phyloP scores from a whole-genome alignment of 2,113 vertebrate species.

The Tricholaema leucomelas region DNA sequence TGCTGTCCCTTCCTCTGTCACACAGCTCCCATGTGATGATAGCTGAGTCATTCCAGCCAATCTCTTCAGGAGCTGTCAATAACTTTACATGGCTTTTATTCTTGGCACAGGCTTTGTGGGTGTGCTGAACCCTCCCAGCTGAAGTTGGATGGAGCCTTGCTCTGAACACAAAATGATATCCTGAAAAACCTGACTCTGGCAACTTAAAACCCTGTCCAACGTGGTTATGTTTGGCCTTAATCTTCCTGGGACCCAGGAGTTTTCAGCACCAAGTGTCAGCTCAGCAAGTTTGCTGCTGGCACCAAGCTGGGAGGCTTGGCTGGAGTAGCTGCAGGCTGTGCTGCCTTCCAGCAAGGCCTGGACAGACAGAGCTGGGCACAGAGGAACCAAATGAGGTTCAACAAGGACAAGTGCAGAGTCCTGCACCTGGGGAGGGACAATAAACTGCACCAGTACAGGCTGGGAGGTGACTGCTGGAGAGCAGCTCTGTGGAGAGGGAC shows the following conservation, averaged over 20 bases:
- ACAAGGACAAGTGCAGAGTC: too few species aligned
- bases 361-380: too few species aligned
- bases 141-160: background rate
- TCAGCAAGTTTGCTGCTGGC: too few species aligned
- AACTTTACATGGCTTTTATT: constrained; percentile 27
- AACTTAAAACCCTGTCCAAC: background rate
- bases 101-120: constrained; percentile 19
- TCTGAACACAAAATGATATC: background rate
- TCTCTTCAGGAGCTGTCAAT: constrained; percentile 36
- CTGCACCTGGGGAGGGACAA: too few species aligned
- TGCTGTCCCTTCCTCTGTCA: constrained; percentile 37
- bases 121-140: background rate
- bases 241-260: background rate
- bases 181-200: background rate
- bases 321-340: too few species aligned
- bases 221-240: background rate
- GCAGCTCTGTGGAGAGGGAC: too few species aligned
- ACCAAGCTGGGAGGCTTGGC: too few species aligned
- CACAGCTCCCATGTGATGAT: background rate
- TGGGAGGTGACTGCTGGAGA: too few species aligned
- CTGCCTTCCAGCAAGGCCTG: too few species aligned
- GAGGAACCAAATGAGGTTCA: too few species aligned
- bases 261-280: background rate
- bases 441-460: too few species aligned
- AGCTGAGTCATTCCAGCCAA: constrained; percentile 5